Base-by-base conservation (phyloP, 2,797 vertebrate species). In the Amblyopsis hoosieri region DNA sequence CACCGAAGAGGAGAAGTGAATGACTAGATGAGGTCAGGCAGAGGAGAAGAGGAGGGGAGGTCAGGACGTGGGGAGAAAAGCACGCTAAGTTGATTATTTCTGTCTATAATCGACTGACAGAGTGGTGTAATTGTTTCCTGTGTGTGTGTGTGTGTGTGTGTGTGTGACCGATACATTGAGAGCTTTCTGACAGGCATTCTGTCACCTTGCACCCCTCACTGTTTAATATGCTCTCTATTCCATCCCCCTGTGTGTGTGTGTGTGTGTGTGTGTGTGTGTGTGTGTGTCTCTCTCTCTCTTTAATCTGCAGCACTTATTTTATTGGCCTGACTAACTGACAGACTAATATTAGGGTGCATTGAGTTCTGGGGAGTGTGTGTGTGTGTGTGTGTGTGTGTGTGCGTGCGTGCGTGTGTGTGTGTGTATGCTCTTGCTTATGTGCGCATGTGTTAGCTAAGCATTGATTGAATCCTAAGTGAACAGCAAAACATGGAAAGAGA, bases 281-380 rank as follows among this genome's bases (percentile, higher is more conserved):
- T 82, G 78, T 77, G 79, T 67, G 68, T 74, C 59, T 45, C 72
- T 60, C 74, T 69, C 66, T 73, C 62, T 45, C 76, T 61, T 75
- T 90, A 89, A 90, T 90, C 85, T 82, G 74, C 68, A 13, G 55
- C 80, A 82, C 83, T 87, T 89, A 86, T 90, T 87, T 87, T 85
- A 80, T 86, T 90, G 90, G 89, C 85, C 80, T 67, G 82, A 80
- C 84, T 85, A 85, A 89, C 82, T 87, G 87, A 87, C 87, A 84
- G 83, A 69, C 88, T 87, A 89, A 89, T 86, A 74, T 74, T 67
- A 56, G 76, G 67, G 65, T 74, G 68, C 54, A 69, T 68, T 72
- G 76, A 80, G 67, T 78, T 76, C 65, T 0, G 11, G 60, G 48
- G 64, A n/a, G 52, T 57, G 45, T 55, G 62, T 31, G 57, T 10